Conservation (phyloP, 2,888 invertebrate genomes). For the Thecocarcelia acutangulata region DNA sequence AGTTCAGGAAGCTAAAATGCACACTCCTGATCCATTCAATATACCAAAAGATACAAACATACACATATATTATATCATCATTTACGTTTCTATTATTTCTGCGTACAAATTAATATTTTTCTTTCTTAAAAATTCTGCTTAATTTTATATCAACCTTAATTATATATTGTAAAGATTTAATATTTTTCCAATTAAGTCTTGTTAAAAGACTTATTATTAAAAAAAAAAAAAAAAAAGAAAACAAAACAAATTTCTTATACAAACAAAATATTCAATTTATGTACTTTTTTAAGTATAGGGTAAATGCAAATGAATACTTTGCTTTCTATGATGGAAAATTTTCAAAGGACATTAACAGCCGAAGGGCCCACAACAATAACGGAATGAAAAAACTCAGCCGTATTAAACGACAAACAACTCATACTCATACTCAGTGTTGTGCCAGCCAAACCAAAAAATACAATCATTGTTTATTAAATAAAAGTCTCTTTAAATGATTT, state of each 20-base stretch:
- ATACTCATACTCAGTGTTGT: background rate
- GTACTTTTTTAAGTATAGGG: constrained; percentile 15
- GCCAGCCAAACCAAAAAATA: constrained; percentile 20
- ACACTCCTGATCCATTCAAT: too few relatives aligned
- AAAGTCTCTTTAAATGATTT: constrained; percentile 56
- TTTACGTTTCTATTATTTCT: too few relatives aligned
- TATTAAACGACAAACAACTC: background rate
- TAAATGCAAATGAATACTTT: constrained; percentile 21
- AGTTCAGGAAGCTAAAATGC: too few relatives aligned
- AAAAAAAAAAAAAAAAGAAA: too few relatives aligned
- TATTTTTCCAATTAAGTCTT: too few relatives aligned
- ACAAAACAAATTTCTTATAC: background rate
- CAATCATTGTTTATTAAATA: constrained; percentile 61
- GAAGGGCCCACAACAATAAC: constrained; percentile 10
- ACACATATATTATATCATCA: too few relatives aligned
- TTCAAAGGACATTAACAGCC: constrained; percentile 54
- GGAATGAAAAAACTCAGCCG: background rate
- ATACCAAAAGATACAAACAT: too few relatives aligned
- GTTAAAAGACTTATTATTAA: too few relatives aligned
- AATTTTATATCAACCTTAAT: too few relatives aligned
- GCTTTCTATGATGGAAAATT: constrained; percentile 36
- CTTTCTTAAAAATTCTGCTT: too few relatives aligned
- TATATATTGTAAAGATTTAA: too few relatives aligned
- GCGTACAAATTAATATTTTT: too few relatives aligned
- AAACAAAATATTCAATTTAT: background rate